Evolutionary conservation across 1,140 invertebrate genomes (phyloP), one percentile per base, ranked within the genome.

Genomic region (Drosophila pseudoananassae): DNA sequence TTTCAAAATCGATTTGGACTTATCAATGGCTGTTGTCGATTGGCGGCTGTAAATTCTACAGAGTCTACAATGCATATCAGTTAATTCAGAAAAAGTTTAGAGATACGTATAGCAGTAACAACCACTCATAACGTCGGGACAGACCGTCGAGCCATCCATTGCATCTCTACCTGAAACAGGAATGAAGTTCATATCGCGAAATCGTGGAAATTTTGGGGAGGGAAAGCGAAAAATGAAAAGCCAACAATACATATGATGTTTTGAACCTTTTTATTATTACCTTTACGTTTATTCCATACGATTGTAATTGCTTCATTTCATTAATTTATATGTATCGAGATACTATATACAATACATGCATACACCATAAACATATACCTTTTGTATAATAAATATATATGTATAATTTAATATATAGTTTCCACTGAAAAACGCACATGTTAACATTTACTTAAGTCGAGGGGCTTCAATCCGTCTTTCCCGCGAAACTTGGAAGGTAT

Each of bases 81-180:
- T 93, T 95, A 78, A 92, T 95, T 64, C 95, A 95, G 81, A 94
- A 94, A 84, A 93, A 95, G 53, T 94, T 95, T 91, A 92, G 94
- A 66, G 94, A 95, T 90, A 95, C 94, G 53, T 95, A 95, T 89
- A 94, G 93, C 74, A 95, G 92, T 50, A 82, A 76, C 65, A 85
- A 78, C 66, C 70, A 88, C 61, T 64, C 70, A 46, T 76, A 88
- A 82, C 65, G 83, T 65, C 69, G 33, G 33, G 49, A 49, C 9
- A 15, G 43, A 20, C 57, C 50, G 50, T 29, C 59, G 29, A 23
- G 54, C 60, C 58, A 69, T 40, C 50, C 58, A 54, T 57, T 51
- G 66, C 57, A 76, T 59, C 63, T 58, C 75, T 59, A 64, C 61
- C 65, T 58, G 55, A 76, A 43, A 51, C 50, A 20, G 56, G 63